Base-by-base conservation (phyloP, 2,797 vertebrate genomes). In the Urocyon cinereoargenteus region DNA sequence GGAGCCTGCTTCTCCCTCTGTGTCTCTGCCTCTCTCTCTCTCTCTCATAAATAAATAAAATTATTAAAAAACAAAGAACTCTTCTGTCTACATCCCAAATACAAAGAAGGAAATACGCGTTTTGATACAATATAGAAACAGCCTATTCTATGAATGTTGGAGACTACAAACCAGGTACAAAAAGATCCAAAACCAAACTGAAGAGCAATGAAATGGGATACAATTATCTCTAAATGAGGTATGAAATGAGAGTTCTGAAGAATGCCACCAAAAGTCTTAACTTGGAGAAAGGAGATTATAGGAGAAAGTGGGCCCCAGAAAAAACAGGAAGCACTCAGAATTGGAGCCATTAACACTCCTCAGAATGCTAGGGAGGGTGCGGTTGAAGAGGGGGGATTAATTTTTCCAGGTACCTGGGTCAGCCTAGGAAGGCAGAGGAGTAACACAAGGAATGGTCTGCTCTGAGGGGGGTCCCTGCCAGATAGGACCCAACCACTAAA, bases 111-210 rank as follows among this genome's bases (percentile, higher is more conserved):
- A 49, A 90, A 91, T 16, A 36, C 59, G 15, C 5, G 12, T 22
- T 81, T 70, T 88, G 79, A 75, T 40, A 81, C 13, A 87, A 36
- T 75, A 88, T 7, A 59, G 49, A 82, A 96, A 94, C 13, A 73
- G 72, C 45, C 61, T 31, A 31, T 61, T 77, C 53, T 72, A 31
- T 40, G 79, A 78, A 59, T 51, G 22, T 40, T 28, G 10, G 89
- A 86, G 61, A 55, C 57, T 59, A 14, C 4, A 64, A 22, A 40
- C 6, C 31, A 49, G 10, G 18, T 57, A 72, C 12, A 70, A 21
- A 79, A 64, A 81, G 59, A 84, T 24, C 70, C 28, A 36, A 84
- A 57, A 84, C 62, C 57, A 73, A 94, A 81, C 21, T 40, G 13
- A 89, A 66, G 24, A 91, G 62, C 49, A 62, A 51, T 55, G 34